Conservation (phyloP, 2,797 vertebrate genomes). For the Enteromius fasciolatus region DNA sequence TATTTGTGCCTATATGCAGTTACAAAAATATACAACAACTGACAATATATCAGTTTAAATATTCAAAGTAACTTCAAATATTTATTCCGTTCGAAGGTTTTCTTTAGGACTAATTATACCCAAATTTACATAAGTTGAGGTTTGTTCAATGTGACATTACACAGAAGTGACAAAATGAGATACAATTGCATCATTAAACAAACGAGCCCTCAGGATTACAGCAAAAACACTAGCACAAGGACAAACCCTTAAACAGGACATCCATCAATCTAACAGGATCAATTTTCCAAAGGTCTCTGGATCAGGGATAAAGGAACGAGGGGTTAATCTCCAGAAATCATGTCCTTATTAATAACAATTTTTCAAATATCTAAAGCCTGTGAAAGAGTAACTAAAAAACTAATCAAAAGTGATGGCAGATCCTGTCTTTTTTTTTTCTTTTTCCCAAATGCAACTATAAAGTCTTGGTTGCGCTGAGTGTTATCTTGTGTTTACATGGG, state of each 20-base stretch:
- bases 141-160: slow-evolving; percentile 79
- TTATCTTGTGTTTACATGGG: slow-evolving; percentile 39
- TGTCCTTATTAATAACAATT: slow-evolving; percentile 87
- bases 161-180: slow-evolving; percentile 63
- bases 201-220: slow-evolving; percentile 64
- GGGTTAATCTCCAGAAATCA: slow-evolving; percentile 85
- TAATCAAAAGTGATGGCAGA: slow-evolving; percentile 83
- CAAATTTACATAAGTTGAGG: slow-evolving; percentile 45
- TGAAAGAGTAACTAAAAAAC: slow-evolving; percentile 78
- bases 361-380: slow-evolving; percentile 77
- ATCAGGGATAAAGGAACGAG: slow-evolving; percentile 78
- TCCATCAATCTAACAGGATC: slow-evolving; percentile 83
- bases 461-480: slow-evolving; percentile 29
- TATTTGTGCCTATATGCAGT: neutral
- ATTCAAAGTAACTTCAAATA: slow-evolving; percentile 7
- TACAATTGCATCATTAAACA: slow-evolving; percentile 76
- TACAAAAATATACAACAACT: neutral
- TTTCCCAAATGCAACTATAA: slow-evolving; percentile 37
- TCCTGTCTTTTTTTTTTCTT: slow-evolving; percentile 64
- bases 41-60: neutral
- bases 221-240: slow-evolving; percentile 73
- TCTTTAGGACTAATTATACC: slow-evolving; percentile 34
- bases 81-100: slow-evolving; percentile 17
- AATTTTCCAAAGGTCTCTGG: slow-evolving; percentile 80
- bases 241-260: slow-evolving; percentile 77